Evolutionary conservation across 1,140 invertebrate genomes (phyloP), one percentile per base, ranked within the genome.

Genomic region (Philotrypesis tridentata): DNA sequence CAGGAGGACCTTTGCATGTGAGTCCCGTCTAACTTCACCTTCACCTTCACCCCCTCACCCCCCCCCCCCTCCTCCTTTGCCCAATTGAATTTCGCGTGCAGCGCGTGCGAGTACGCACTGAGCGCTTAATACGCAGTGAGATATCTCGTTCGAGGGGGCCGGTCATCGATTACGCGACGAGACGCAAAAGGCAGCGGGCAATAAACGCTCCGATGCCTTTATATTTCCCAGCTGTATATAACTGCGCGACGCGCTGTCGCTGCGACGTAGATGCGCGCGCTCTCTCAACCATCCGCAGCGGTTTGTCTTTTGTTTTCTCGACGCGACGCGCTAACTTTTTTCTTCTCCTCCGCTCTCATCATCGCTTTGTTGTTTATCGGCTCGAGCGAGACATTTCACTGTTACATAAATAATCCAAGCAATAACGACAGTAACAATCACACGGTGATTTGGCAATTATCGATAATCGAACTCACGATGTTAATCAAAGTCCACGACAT

Each of bases 1-100:
- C 87, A 88, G 79, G 91, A 91, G 81, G 88, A 90, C 29, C 84
- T 91, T 85, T 92, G 89, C 85, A 89, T 91, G 91, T 92, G 84
- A 91, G 90, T 89, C 23, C 33, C 3, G 1, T 48, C 21, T 55
- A 0, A 1, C 21, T 55, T 25, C 27, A 27, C 27, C 11, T 27
- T 27, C 25, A 21, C 11, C 8, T 65, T 17, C 33, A 37, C n/a
- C n/a, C n/a, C n/a, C n/a, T n/a, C n/a, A n/a, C n/a, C n/a, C n/a
- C n/a, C n/a, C n/a, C n/a, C n/a, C n/a, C n/a, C n/a, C n/a, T n/a
- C n/a, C n/a, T n/a, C n/a, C n/a, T n/a, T n/a, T n/a, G n/a, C n/a
- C n/a, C n/a, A n/a, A n/a, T n/a, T n/a, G n/a, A n/a, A n/a, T n/a
- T n/a, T n/a, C n/a, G n/a, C n/a, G n/a, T n/a, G n/a, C n/a, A n/a